Evolutionary conservation across 1,140 invertebrate genomes (phyloP).

Genomic region (Bombus superbus): DNA sequence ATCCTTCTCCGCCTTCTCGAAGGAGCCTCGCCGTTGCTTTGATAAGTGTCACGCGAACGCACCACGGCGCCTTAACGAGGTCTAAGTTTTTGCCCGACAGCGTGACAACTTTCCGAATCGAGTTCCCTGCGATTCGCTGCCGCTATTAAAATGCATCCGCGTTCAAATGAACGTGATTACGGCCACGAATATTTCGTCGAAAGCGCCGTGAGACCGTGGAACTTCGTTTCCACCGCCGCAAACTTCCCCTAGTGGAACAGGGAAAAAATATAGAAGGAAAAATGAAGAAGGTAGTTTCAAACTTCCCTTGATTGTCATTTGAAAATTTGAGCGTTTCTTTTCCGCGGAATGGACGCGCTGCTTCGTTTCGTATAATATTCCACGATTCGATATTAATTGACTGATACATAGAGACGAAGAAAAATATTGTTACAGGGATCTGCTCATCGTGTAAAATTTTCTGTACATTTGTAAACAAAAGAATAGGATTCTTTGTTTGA

Average conservation of each 20-base stretch:
- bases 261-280: neutral
- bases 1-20: slow-evolving; percentile 32
- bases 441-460: too few relatives aligned
- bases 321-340: neutral
- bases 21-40: slow-evolving; percentile 38
- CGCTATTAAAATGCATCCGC: slow-evolving; percentile 48
- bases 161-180: slow-evolving; percentile 50
- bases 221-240: slow-evolving; percentile 6
- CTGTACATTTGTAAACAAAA: too few relatives aligned
- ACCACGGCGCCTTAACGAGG: slow-evolving; percentile 55
- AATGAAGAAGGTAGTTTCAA: neutral
- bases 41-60: slow-evolving; percentile 62
- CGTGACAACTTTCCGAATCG: slow-evolving; percentile 51
- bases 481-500: too few relatives aligned
- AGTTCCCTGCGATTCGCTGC: slow-evolving; percentile 18
- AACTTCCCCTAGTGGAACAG: neutral
- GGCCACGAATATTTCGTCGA: slow-evolving; percentile 17
- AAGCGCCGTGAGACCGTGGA: slow-evolving; percentile 5
- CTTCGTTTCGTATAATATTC: neutral
- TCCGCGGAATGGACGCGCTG: neutral
- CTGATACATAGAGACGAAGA: too few relatives aligned
- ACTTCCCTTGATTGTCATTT: slow-evolving; percentile 9
- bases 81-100: slow-evolving; percentile 58
- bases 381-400: too few relatives aligned
- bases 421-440: too few relatives aligned